A percentile compares a stretch with the other conserved stretches of the same genome.
Evolutionary conservation across 2,113 vertebrate species (phyloP).

Genomic region (Gopherus flavomarginatus): DNA sequence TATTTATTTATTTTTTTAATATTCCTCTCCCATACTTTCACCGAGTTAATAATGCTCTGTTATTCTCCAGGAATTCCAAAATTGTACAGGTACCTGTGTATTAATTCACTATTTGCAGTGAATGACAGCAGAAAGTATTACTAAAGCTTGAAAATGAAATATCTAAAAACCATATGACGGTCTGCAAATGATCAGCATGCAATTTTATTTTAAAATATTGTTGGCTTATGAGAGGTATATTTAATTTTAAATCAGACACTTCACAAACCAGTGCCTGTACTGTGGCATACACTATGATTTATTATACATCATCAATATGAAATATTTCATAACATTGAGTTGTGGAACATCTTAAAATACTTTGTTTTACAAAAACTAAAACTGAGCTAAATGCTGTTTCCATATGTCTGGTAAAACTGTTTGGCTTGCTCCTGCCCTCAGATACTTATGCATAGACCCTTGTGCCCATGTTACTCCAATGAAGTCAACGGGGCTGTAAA

Average conservation of each 20-base stretch:
- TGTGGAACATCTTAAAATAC: background rate
- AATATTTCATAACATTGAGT: background rate
- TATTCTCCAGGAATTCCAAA: constrained; percentile 21
- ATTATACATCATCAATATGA: background rate
- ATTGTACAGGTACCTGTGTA: background rate
- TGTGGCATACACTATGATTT: background rate
- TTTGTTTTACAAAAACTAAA: background rate
- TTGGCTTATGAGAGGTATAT: background rate
- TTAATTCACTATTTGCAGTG: background rate
- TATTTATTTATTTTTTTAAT: background rate
- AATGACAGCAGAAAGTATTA: background rate
- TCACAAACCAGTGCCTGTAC: background rate
- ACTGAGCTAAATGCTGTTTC: background rate
- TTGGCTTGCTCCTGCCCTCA: no score
- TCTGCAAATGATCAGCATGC: background rate
- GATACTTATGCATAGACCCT: background rate
- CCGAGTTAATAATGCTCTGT: background rate
- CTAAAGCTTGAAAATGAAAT: constrained; percentile 23
- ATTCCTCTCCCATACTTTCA: background rate
- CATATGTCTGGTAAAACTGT: background rate
- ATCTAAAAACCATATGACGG: background rate
- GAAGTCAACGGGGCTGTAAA: background rate
- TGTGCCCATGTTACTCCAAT: no score
- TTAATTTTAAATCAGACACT: constrained; percentile 3
- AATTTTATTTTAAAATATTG: constrained; percentile 2